Evolutionary conservation across 2,113 vertebrate genomes (phyloP), one percentile per base, ranked within the genome.

Genomic region (Eolophus roseicapilla): DNA sequence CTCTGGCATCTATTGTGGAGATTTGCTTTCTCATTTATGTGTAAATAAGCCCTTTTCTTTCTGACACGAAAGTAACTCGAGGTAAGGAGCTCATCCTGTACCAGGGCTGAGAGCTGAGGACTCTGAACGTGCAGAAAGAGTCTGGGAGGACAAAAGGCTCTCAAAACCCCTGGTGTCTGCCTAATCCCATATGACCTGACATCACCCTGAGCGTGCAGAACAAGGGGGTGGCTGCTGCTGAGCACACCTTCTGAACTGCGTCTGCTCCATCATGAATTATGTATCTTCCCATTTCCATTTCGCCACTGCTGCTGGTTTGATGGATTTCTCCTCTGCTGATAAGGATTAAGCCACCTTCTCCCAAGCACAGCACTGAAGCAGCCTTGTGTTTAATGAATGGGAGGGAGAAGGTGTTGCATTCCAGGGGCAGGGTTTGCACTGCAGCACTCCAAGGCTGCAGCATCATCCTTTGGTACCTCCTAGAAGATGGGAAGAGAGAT

Each of bases 31-130:
- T 83, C 92, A 86, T 93, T 92, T 86, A 67, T 80, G 88, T 93
- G 90, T 73, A 96, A 93, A 97, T 95, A 78, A 92, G 88, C 46
- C 60, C 60, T 88, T 90, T 90, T 76, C 57, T 73, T 52, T 12
- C 29, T 5, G 44, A 46, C 39, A 27, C 35, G 86, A 86, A 39
- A 50, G 86, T 7, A 37, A n/a, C 76, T 60, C 44, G 1, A 62
- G n/a, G 86, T 33, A 4, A 7, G 0, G 33, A 87, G 63, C 74
- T 79, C 39, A 17, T 39, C 67, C 71, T 4, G 73, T 6, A 6
- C 18, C 2, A 0, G 21, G n/a, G 46, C 46, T 25, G 21, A 10
- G 59, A 47, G 62, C 41, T 37, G 63, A 73, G 53, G 6, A 2
- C 69, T 55, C 24, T 1, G 37, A 7, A 21, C 2, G 60, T 17